Base-by-base conservation (phyloP, 1,140 invertebrate species). In the Drosophila sproati region DNA sequence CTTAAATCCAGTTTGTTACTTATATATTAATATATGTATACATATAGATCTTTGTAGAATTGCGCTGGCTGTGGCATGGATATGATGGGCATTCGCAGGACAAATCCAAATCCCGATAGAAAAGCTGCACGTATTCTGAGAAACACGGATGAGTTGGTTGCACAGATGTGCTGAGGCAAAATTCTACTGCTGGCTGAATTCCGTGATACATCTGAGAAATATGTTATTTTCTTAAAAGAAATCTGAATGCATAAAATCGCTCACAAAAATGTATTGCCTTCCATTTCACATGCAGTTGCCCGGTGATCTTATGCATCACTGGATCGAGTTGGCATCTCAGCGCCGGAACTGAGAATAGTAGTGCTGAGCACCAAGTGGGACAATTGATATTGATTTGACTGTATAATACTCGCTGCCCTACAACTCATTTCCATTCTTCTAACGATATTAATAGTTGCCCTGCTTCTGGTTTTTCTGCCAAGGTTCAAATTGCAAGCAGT, bases 281-380 rank as follows among this genome's bases (percentile, higher is more conserved):
- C 83, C 85, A 10, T 88, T 88, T 64, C 83, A 88, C 60, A 69
- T 88, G 6, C 80, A 83, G 31, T 5, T 88, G 62, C 54, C 73
- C n/a, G 83, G 89, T 31, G 83, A 88, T 20, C 12, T 88, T 7
- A 78, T 77, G 37, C 55, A 67, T 10, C 55, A 77, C 7, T 31
- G 0, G 45, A 75, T 8, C 50, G 69, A 2, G 10, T 60, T 0
- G 39, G 45, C n/a, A 0, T 0, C 20, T 0, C 4, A 0, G 1
- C 2, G 2, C 39, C 61, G 0, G 6, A 8, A 0, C 37, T 88
- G 20, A 31, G 60, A 3, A 20, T 0, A 0, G 5, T 66, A 2
- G 37, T 77, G 5, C 39, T 75, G 4, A 12, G 8, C 5, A 77
- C 80, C 4, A 62, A 59, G 0, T 7, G 29, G 0, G 67, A 59